Evolutionary conservation across 2,113 vertebrate species (phyloP).

Genomic region (Heteronetta atricapilla): DNA sequence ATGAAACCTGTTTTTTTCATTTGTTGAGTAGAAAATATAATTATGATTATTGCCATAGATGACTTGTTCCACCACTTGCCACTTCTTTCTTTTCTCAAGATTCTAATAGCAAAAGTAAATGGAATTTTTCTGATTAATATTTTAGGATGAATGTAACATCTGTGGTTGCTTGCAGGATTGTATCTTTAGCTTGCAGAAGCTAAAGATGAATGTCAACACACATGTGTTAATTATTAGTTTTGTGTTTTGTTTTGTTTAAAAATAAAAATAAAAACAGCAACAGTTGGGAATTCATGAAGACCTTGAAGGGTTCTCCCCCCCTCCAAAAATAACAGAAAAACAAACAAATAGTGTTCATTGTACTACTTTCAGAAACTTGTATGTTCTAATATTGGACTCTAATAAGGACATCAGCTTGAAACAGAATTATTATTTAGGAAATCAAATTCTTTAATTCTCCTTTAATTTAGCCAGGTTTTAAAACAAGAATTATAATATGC

Average conservation of each 20-base stretch:
- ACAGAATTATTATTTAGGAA: background rate
- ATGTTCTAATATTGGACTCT: background rate
- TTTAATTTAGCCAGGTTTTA: background rate
- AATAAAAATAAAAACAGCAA: background rate
- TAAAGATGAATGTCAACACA: fast-evolving
- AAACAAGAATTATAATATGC: fast-evolving
- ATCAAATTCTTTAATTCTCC: background rate
- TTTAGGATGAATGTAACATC: background rate
- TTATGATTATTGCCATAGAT: background rate
- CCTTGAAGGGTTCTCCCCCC: too few relatives aligned
- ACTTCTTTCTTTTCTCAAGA: background rate
- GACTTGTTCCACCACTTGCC: background rate
- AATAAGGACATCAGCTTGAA: background rate
- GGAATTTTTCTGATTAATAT: background rate
- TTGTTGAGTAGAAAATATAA: background rate
- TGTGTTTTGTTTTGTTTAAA: too few relatives aligned
- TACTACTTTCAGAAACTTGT: background rate
- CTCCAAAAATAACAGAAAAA: background rate
- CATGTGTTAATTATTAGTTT: background rate
- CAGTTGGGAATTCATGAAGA: background rate
- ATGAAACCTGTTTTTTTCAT: background rate
- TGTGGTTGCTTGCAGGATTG: background rate
- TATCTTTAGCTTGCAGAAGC: background rate
- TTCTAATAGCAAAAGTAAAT: background rate
- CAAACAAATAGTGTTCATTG: background rate